Percentiles rank a stretch among this genome's conserved stretches.
phyloP scores from a whole-genome alignment of 2,888 invertebrate species.

The Xanthia togata region DNA sequence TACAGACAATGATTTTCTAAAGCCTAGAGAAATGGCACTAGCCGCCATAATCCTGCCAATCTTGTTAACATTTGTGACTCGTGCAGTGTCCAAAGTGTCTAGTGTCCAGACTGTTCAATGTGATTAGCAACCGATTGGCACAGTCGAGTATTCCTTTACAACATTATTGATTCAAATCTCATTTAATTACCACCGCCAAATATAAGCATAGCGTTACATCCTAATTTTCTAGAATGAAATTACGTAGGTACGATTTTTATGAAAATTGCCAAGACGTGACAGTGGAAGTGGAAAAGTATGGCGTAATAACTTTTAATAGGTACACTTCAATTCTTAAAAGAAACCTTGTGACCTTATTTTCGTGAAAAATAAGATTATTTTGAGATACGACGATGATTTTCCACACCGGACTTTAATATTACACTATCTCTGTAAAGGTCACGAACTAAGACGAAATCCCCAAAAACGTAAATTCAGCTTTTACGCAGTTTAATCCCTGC shows the following conservation, averaged over 20 bases:
- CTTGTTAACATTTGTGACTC: slow-evolving; percentile 8
- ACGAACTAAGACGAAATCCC: slow-evolving; percentile 13
- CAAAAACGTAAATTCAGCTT: slow-evolving; percentile 6
- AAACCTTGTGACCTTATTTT: not conserved
- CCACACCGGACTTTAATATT: not conserved
- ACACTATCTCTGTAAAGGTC: not conserved
- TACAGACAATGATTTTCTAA: not conserved
- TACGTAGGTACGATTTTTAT: not conserved
- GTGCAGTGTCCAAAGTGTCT: not conserved
- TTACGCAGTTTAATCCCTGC: slow-evolving; percentile 10
- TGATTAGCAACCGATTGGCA: not conserved
- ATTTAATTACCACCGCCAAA: not conserved
- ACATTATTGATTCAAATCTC: not conserved
- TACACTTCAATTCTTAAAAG: not conserved
- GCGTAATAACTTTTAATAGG: not conserved
- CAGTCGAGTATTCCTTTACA: not conserved
- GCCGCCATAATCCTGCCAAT: not conserved
- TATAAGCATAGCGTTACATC: not conserved
- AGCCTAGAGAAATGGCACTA: not conserved
- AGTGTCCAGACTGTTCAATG: not conserved
- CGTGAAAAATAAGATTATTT: not conserved
- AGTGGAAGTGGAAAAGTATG: not conserved
- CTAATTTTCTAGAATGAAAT: not conserved
- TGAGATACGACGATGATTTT: not conserved
- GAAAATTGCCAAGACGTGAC: not conserved